A percentile compares a stretch with the other conserved stretches of the same genome.
phyloP scores from a whole-genome alignment of 2,888 invertebrate genomes.

The Caradrina clavipalpis region DNA sequence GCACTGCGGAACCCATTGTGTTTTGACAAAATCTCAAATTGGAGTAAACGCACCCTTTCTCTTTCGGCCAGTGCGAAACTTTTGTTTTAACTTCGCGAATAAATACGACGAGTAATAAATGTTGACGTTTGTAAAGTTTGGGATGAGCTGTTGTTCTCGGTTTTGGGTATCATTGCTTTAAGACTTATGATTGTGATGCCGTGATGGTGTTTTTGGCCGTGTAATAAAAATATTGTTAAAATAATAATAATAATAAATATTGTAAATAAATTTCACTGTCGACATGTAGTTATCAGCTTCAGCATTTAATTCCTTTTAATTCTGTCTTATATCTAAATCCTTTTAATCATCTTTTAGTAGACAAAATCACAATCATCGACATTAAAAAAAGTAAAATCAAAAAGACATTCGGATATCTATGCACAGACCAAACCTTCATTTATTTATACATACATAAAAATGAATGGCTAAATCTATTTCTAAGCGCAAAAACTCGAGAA shows the following conservation, averaged over 20 bases:
- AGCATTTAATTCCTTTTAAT: conserved; percentile 1
- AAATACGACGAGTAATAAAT: conserved; percentile 33
- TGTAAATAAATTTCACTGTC: neutral
- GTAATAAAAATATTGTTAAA: too few relatives aligned
- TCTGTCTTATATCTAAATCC: neutral
- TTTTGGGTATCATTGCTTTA: neutral
- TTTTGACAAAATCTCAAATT: conserved; percentile 70
- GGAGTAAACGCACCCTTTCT: conserved; percentile 58
- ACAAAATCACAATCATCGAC: neutral
- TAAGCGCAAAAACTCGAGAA: too few relatives aligned
- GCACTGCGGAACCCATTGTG: conserved; percentile 81
- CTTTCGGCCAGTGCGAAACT: conserved; percentile 46
- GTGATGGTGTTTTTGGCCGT: too few relatives aligned
- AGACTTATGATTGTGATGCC: neutral
- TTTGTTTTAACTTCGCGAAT: conserved; percentile 50
- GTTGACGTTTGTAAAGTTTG: conserved; percentile 5
- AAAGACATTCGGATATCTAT: neutral
- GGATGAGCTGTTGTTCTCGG: neutral
- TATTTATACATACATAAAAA: neutral
- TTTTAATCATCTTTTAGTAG: neutral
- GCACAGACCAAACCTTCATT: neutral
- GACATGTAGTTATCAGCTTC: neutral
- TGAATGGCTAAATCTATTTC: too few relatives aligned
- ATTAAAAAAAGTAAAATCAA: neutral
- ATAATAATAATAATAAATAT: too few relatives aligned